Evolutionary conservation across 2,888 invertebrate genomes (phyloP).

Genomic region (Herminia tarsipennalis): DNA sequence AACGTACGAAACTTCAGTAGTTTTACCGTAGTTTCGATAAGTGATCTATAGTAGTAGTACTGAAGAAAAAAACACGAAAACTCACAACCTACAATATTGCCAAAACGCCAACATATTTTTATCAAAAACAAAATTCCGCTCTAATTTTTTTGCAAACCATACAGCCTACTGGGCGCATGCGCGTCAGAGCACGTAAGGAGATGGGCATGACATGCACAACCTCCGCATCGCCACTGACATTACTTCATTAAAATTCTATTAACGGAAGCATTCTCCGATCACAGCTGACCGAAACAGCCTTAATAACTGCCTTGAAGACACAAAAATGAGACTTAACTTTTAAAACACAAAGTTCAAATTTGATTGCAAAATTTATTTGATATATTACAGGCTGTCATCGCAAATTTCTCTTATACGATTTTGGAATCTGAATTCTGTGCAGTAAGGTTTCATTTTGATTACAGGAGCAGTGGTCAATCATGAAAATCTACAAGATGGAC

Average conservation of each 20-base stretch:
- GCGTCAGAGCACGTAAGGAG: conserved; percentile 77
- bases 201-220: conserved; percentile 83
- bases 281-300: conserved; percentile 33
- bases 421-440: conserved; percentile 3
- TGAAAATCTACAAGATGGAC: conserved; percentile 59
- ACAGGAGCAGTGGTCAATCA: conserved; percentile 44
- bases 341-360: conserved; percentile 17
- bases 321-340: conserved; percentile 29
- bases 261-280: conserved; percentile 81
- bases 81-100: no score
- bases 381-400: neutral
- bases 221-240: conserved; percentile 69
- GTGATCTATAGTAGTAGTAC: no score
- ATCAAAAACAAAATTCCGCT: conserved; percentile 20
- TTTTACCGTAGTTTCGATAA: no score
- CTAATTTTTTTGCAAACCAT: conserved; percentile 57
- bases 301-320: conserved; percentile 17
- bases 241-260: conserved; percentile 86
- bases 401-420: conserved; percentile 13
- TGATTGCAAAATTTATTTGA: neutral
- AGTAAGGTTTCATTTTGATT: conserved; percentile 45
- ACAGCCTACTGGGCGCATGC: conserved; percentile 57
- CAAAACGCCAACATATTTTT: no score
- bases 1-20: no score
- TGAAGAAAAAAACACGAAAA: no score